Percentiles rank a stretch among this genome's conserved stretches.
phyloP scores from a whole-genome alignment of 2,888 invertebrate species.

The Patella pellucida region DNA sequence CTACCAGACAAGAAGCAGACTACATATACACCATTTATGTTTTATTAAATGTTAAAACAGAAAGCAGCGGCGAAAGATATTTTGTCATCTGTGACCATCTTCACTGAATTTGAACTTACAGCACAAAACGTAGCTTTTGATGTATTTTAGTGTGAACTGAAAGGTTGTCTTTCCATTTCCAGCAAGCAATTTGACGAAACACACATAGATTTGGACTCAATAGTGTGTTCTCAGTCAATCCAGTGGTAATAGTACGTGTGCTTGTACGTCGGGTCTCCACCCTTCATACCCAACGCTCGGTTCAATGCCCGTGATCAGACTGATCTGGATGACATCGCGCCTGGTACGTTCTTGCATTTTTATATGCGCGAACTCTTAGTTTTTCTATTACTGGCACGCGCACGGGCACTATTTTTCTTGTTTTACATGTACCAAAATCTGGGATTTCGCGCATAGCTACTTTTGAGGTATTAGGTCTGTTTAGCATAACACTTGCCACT shows the following conservation, averaged over 20 bases:
- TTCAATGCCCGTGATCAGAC: conserved; percentile 26
- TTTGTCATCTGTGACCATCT: not conserved
- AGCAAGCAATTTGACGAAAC: conserved; percentile 35
- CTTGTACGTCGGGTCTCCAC: conserved; percentile 29
- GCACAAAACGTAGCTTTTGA: conserved; percentile 14
- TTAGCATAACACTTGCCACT: too few species aligned
- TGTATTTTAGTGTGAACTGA: conserved; percentile 31
- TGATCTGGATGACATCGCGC: conserved; percentile 1
- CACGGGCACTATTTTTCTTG: too few species aligned
- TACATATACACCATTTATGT: too few species aligned
- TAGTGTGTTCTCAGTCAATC: conserved; percentile 22
- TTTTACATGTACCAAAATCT: too few species aligned
- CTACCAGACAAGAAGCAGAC: too few species aligned
- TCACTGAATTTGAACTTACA: conserved; percentile 25
- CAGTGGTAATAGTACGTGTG: conserved; percentile 20
- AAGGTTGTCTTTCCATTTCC: conserved; percentile 40
- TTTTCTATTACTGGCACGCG: too few species aligned
- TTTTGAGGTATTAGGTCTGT: too few species aligned
- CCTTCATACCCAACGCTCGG: conserved; percentile 4
- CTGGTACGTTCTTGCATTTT: too few species aligned
- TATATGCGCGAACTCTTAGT: too few species aligned
- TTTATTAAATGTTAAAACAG: too few species aligned
- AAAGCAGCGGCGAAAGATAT: too few species aligned
- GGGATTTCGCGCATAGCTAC: too few species aligned
- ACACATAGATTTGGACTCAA: conserved; percentile 31